Conservation (phyloP, 2,797 vertebrate species). For the Anguilla obscura region DNA sequence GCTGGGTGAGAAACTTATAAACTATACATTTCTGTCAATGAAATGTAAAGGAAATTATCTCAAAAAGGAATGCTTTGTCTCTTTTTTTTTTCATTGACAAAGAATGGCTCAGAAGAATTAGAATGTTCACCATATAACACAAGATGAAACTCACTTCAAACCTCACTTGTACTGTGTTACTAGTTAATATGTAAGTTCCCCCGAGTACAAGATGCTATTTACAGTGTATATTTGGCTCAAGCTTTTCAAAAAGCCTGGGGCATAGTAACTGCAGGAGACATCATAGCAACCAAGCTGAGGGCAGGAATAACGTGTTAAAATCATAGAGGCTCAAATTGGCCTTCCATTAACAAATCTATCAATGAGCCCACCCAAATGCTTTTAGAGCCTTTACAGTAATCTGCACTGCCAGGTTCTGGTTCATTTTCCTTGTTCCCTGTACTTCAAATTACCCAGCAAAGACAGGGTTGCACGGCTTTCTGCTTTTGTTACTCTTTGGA, state of each 20-base stretch:
- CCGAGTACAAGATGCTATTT: background rate
- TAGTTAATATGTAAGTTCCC: background rate
- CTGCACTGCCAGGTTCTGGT: background rate
- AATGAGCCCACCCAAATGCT: constrained; percentile 51
- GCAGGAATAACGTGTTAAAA: constrained; percentile 48
- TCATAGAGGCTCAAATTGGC: constrained; percentile 61
- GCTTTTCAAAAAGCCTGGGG: background rate
- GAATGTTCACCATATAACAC: background rate
- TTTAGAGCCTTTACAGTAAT: constrained; percentile 11
- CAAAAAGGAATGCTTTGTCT: background rate
- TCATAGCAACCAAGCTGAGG: constrained; percentile 59
- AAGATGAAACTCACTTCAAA: background rate
- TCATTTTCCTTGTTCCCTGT: background rate
- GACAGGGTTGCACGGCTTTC: background rate
- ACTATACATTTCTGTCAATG: too few relatives aligned
- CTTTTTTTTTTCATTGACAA: background rate
- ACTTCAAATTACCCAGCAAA: background rate
- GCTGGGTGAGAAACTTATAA: too few relatives aligned
- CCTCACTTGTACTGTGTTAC: background rate
- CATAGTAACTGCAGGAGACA: constrained; percentile 58
- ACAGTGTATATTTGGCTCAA: background rate
- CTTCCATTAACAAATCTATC: constrained; percentile 67
- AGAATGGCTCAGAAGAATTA: background rate
- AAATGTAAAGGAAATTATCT: background rate
- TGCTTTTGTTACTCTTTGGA: background rate